Conservation (phyloP, 2,888 invertebrate genomes). For the Horisme vitalbata region DNA sequence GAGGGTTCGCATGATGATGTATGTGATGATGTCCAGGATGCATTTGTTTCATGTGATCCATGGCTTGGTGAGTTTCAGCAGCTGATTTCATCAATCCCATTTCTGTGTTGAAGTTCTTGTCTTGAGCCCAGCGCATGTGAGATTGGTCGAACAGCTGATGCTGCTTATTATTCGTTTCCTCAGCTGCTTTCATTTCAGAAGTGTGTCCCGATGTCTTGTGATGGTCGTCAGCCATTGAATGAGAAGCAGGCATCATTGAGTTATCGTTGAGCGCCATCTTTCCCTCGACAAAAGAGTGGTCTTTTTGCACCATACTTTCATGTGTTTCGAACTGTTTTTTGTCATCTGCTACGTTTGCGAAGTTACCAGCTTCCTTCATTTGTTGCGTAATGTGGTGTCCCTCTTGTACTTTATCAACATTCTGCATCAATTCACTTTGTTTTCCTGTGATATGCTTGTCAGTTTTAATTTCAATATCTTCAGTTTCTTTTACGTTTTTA, state of each 20-base stretch:
- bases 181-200: constrained; percentile 33
- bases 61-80: constrained; percentile 20
- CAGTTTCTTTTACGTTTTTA: not conserved
- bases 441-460: constrained; percentile 11
- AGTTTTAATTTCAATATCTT: constrained; percentile 18
- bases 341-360: constrained; percentile 2
- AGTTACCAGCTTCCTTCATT: constrained; percentile 12
- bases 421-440: constrained; percentile 4
- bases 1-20: constrained; percentile 21
- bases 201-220: constrained; percentile 17
- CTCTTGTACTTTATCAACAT: constrained; percentile 8
- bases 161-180: constrained; percentile 19
- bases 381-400: constrained; percentile 11
- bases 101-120: constrained; percentile 26
- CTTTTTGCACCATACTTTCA: constrained; percentile 6
- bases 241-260: constrained; percentile 5
- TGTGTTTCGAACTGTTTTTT: constrained; percentile 5
- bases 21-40: constrained; percentile 31
- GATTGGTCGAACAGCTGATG: constrained; percentile 18
- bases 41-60: constrained; percentile 17
- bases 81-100: constrained; percentile 28
- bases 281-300: constrained; percentile 9
- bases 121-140: constrained; percentile 28
- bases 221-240: constrained; percentile 12
- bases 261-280: constrained; percentile 16